Percentiles rank a stretch among this genome's conserved stretches.
phyloP scores from a whole-genome alignment of 2,797 vertebrate genomes.

The Anguilla megastoma region DNA sequence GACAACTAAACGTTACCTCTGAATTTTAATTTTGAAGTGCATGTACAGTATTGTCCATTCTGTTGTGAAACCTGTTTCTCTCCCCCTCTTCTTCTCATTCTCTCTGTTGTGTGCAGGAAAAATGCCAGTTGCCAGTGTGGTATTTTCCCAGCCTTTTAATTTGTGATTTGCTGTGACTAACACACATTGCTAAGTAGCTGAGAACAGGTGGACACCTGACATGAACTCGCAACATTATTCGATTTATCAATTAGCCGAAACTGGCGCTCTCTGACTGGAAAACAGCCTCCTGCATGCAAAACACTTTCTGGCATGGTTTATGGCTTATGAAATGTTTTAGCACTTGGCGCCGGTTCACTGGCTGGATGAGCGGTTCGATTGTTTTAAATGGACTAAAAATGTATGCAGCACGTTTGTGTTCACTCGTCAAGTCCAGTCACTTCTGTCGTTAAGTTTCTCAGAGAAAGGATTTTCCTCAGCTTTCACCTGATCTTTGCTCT shows the following conservation, averaged over 20 bases:
- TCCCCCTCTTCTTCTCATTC: neutral
- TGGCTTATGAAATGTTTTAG: neutral
- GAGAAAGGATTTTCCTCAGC: neutral
- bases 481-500: neutral
- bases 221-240: neutral
- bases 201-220: neutral
- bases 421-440: neutral
- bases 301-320: neutral
- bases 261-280: neutral
- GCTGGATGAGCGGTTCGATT: neutral
- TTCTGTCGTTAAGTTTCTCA: neutral
- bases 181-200: constrained; percentile 29
- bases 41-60: neutral
- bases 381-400: neutral
- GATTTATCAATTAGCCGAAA: neutral
- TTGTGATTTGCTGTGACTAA: constrained; percentile 14
- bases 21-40: neutral
- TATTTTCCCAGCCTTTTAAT: constrained; percentile 13
- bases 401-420: neutral
- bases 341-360: neutral
- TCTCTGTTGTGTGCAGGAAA: constrained; percentile 1
- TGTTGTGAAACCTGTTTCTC: neutral
- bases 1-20: neutral
- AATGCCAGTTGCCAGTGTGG: constrained; percentile 8
- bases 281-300: neutral